These are phyloP conservation scores for Cyprinodon diabolis DNA, from an alignment of 2,797 vertebrate genomes.

Conservation along the genomic window DNA sequence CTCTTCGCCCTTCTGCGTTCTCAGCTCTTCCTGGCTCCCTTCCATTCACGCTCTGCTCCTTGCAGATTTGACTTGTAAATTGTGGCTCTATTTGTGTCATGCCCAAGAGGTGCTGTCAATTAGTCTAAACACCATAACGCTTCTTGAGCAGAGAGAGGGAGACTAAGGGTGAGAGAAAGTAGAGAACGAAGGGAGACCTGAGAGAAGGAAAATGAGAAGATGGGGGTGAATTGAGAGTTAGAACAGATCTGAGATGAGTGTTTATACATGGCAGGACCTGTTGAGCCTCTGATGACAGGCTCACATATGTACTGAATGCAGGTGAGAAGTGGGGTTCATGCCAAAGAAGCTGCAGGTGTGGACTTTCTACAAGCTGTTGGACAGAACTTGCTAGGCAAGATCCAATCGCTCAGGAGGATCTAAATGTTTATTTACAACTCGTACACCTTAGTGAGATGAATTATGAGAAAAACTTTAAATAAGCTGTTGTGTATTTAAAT, in stretches of 20 bases:
- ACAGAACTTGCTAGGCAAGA: slow-evolving; percentile 14
- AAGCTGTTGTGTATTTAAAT: neutral
- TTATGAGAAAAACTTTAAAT: neutral
- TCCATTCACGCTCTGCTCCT: slow-evolving; percentile 47
- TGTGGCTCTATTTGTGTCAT: slow-evolving; percentile 73
- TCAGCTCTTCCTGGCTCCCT: slow-evolving; percentile 42
- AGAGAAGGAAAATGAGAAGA: slow-evolving; percentile 12
- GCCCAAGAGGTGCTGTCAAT: slow-evolving; percentile 74
- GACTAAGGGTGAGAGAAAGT: neutral
- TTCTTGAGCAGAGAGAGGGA: slow-evolving; percentile 42
- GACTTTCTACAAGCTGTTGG: slow-evolving; percentile 25
- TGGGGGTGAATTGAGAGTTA: neutral
- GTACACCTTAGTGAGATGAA: slow-evolving; percentile 15
- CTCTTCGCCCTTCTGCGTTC: slow-evolving; percentile 20
- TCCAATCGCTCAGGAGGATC: slow-evolving; percentile 1
- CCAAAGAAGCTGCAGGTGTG: slow-evolving; percentile 1
- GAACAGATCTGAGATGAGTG: slow-evolving; percentile 47
- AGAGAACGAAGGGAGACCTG: neutral
- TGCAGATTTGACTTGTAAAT: slow-evolving; percentile 79
- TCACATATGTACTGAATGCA: slow-evolving; percentile 1
- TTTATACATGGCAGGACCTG: slow-evolving; percentile 24
- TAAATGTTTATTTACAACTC: slow-evolving; percentile 17
- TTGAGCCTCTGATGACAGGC: slow-evolving; percentile 15
- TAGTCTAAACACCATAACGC: slow-evolving; percentile 63
- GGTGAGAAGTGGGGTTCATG: slow-evolving; percentile 5